Percentiles rank a stretch among this genome's conserved stretches.
Conservation (phyloP, 1,140 invertebrate species). For the Solen grandis region DNA sequence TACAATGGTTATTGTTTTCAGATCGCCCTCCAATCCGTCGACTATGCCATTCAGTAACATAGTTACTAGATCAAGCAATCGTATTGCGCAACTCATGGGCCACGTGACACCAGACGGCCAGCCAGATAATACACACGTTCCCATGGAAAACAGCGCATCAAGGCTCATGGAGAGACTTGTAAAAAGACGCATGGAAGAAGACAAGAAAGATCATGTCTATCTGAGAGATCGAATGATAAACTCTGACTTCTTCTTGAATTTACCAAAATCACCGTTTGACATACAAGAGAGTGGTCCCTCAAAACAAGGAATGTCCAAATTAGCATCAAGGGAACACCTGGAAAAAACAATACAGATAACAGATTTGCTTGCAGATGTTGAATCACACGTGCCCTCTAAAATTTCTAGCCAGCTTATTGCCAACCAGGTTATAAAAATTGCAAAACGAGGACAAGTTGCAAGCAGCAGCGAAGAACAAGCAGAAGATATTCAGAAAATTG, state of each 20-base stretch:
- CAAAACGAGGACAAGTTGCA: no score
- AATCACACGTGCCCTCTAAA: neutral
- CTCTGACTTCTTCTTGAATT: neutral
- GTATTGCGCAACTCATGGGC: no score
- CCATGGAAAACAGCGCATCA: neutral
- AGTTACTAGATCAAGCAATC: no score
- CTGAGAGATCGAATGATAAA: neutral
- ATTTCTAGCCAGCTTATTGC: neutral
- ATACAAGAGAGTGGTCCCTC: neutral
- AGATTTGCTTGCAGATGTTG: neutral
- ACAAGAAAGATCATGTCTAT: neutral
- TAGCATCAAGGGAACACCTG: no score
- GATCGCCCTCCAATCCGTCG: no score
- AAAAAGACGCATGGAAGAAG: neutral
- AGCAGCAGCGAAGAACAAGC: no score
- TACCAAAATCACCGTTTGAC: neutral
- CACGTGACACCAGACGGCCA: no score
- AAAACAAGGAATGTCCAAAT: neutral
- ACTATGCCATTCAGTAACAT: no score
- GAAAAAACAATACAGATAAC: no score
- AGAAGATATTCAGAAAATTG: no score
- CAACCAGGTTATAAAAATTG: neutral
- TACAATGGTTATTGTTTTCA: no score
- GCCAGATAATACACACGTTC: no score
- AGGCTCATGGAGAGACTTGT: neutral